Conservation (phyloP, 2,888 invertebrate genomes). For the Acanthacorydalis orientalis region DNA sequence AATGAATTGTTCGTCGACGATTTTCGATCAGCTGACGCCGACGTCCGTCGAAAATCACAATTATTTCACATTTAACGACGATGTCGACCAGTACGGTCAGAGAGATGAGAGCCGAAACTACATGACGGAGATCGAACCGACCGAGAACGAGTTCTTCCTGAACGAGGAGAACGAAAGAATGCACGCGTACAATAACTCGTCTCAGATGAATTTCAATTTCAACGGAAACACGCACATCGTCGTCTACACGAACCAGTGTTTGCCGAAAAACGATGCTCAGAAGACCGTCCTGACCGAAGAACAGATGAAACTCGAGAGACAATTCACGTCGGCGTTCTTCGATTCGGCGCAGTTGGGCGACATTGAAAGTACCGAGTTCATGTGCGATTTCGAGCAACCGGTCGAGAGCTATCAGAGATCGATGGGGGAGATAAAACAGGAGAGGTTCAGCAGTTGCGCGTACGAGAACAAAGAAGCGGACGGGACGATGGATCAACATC, state of each 20-base stretch:
- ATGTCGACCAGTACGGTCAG: neutral
- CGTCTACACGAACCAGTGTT: neutral
- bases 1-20: slow-evolving; percentile 1
- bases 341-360: neutral
- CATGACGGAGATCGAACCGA: too few relatives aligned
- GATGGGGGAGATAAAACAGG: neutral
- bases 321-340: slow-evolving; percentile 4
- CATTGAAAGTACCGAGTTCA: neutral
- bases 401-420: neutral
- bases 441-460: too few relatives aligned
- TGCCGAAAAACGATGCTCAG: neutral
- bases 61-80: neutral
- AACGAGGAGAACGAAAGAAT: neutral
- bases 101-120: neutral
- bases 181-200: neutral
- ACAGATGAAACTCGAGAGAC: slow-evolving; percentile 3
- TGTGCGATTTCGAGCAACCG: slow-evolving; percentile 3
- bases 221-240: neutral
- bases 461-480: neutral
- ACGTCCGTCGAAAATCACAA: neutral
- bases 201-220: neutral
- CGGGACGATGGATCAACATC: too few relatives aligned
- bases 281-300: neutral
- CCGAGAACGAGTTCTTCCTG: too few relatives aligned
- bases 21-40: neutral